Percentiles rank a stretch among this genome's conserved stretches.
Conservation (phyloP, 2,888 invertebrate species). For the Thera britannica region DNA sequence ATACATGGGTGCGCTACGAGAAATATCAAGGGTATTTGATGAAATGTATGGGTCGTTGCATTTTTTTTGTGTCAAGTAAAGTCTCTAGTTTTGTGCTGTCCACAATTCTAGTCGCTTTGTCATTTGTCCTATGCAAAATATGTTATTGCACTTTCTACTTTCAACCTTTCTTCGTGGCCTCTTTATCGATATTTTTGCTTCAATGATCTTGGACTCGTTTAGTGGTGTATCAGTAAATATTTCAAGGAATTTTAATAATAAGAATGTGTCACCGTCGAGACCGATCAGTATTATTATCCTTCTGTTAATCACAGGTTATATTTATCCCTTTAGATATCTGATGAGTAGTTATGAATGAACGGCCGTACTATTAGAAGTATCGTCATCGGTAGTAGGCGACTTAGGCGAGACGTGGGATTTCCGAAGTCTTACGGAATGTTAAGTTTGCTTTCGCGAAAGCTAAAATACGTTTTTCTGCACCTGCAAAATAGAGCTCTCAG, state of each 20-base stretch:
- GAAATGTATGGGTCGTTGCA: not conserved
- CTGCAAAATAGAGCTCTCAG: not conserved
- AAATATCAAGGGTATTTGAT: no score
- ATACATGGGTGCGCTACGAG: no score
- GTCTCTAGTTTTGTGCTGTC: no score
- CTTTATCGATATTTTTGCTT: constrained; percentile 23
- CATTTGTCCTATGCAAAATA: constrained; percentile 1
- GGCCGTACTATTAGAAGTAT: constrained; percentile 31
- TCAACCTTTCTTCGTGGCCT: constrained; percentile 8
- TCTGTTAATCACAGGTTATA: constrained; percentile 37
- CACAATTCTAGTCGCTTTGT: not conserved
- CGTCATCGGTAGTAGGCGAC: constrained; percentile 30
- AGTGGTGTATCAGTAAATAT: constrained; percentile 33
- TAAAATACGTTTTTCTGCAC: not conserved
- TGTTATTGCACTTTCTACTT: constrained; percentile 29
- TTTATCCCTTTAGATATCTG: constrained; percentile 23
- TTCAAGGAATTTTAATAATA: constrained; percentile 39
- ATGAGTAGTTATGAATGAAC: constrained; percentile 37
- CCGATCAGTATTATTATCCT: constrained; percentile 35
- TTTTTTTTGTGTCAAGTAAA: not conserved
- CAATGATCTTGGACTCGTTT: constrained; percentile 25
- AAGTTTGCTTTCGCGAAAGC: not conserved
- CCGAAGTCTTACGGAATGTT: not conserved
- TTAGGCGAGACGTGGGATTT: constrained; percentile 19
- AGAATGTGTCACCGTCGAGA: constrained; percentile 35